These are phyloP conservation scores for Rosalia funebris DNA, from an alignment of 2,888 invertebrate species.

Conservation along the genomic window DNA sequence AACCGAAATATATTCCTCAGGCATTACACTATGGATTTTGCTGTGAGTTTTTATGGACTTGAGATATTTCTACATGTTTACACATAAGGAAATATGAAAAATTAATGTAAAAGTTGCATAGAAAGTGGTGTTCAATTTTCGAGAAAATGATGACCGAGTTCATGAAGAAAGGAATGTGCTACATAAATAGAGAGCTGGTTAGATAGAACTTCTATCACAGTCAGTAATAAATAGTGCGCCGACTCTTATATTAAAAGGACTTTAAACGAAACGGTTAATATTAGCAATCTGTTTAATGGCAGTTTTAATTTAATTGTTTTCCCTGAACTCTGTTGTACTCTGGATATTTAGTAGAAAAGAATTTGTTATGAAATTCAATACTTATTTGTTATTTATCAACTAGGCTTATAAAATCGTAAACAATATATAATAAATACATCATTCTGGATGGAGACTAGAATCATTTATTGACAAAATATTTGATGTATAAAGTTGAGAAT, in stretches of 20 bases:
- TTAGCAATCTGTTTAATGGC: conserved; percentile 32
- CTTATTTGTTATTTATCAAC: conserved; percentile 4
- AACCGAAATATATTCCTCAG: too few relatives aligned
- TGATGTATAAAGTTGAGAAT: too few relatives aligned
- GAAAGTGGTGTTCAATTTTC: conserved; percentile 18
- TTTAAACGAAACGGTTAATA: conserved; percentile 20
- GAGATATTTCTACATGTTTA: too few relatives aligned
- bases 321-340: conserved; percentile 53
- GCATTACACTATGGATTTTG: too few relatives aligned
- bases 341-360: conserved; percentile 13
- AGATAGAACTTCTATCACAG: conserved; percentile 57
- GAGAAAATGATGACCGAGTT: neutral
- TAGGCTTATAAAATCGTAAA: conserved; percentile 7
- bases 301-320: conserved; percentile 41
- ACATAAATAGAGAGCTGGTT: conserved; percentile 54
- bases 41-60: too few relatives aligned
- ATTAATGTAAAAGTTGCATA: too few relatives aligned
- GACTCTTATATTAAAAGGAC: conserved; percentile 31
- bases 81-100: too few relatives aligned
- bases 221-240: conserved; percentile 50
- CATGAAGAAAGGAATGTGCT: conserved; percentile 51
- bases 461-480: conserved; percentile 3
- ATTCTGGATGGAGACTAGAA: conserved; percentile 18
- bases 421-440: neutral
- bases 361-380: conserved; percentile 8